Percentiles rank a stretch among this genome's conserved stretches.
phyloP scores from a whole-genome alignment of 2,113 vertebrate genomes.

The Scopus umbretta region DNA sequence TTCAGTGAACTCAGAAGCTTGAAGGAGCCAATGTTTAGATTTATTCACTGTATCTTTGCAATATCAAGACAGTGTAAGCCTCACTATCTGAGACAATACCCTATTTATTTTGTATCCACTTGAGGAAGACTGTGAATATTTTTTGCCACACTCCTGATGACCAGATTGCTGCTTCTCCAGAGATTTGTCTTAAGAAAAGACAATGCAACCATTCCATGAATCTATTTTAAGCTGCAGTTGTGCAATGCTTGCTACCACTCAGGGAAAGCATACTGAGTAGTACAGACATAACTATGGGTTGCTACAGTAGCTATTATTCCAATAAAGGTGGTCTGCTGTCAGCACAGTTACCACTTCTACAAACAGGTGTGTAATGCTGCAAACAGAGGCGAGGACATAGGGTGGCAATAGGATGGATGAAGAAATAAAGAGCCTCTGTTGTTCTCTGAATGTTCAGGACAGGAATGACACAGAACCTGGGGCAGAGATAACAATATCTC shows the following conservation, averaged over 20 bases:
- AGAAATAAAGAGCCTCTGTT: background rate
- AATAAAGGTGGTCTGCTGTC: background rate
- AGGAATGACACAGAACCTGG: background rate
- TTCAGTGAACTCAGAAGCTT: background rate
- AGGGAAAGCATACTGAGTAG: background rate
- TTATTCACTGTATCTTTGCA: background rate
- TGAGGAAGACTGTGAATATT: background rate
- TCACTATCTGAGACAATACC: background rate
- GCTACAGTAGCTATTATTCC: background rate
- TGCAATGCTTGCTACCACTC: background rate
- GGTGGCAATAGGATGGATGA: background rate
- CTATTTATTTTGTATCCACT: background rate
- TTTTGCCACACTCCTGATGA: background rate
- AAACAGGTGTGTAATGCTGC: background rate
- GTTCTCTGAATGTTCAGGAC: background rate
- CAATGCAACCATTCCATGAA: background rate
- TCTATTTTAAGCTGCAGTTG: background rate
- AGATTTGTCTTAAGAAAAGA: background rate
- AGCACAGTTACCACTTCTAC: background rate
- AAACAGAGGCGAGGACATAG: background rate
- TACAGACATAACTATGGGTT: background rate
- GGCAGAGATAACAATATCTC: background rate
- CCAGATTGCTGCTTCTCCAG: background rate
- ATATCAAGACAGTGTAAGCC: background rate
- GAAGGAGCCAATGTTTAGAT: background rate